These are phyloP conservation scores for Drepanosiphum platanoidis DNA, from an alignment of 2,888 invertebrate species.

Conservation along the genomic window DNA sequence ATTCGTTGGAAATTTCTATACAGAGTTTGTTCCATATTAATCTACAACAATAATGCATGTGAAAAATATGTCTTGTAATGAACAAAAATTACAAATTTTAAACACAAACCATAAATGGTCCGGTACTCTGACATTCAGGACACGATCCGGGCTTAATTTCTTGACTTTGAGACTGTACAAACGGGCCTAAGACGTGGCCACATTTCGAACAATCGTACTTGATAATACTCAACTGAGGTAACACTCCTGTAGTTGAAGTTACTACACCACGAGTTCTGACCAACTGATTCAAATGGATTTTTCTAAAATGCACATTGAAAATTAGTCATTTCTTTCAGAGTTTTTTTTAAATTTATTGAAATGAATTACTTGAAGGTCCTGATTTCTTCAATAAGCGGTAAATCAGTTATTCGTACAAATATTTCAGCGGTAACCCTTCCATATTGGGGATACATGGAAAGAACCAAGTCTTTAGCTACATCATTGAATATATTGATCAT, in stretches of 20 bases:
- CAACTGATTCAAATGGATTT: slow-evolving; percentile 90
- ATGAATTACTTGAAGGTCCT: slow-evolving; percentile 80
- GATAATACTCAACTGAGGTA: slow-evolving; percentile 94
- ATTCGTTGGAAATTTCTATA: slow-evolving; percentile 99
- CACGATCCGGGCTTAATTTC: slow-evolving; percentile 97
- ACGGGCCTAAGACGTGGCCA: slow-evolving; percentile 94
- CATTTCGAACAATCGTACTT: slow-evolving; percentile 98
- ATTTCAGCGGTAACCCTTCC: slow-evolving; percentile 93
- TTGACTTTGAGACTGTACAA: slow-evolving; percentile 89
- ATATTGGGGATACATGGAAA: slow-evolving; percentile 95
- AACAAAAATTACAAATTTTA: slow-evolving; percentile 64
- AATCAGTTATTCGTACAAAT: slow-evolving; percentile 92
- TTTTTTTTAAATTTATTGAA: slow-evolving; percentile 15
- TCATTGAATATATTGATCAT: slow-evolving; percentile 97
- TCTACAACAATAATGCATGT: slow-evolving; percentile 70
- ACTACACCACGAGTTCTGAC: slow-evolving; percentile 95
- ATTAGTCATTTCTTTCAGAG: background rate
- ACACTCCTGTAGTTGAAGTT: slow-evolving; percentile 91
- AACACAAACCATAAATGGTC: slow-evolving; percentile 85
- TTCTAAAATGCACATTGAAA: slow-evolving; percentile 69
- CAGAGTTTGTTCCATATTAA: slow-evolving; percentile 98
- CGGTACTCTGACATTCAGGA: slow-evolving; percentile 96
- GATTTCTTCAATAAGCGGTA: slow-evolving; percentile 95
- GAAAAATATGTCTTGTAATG: background rate
- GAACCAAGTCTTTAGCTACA: slow-evolving; percentile 88